Evolutionary conservation across 2,888 invertebrate species (phyloP).

Genomic region (Ophion slaviceki): DNA sequence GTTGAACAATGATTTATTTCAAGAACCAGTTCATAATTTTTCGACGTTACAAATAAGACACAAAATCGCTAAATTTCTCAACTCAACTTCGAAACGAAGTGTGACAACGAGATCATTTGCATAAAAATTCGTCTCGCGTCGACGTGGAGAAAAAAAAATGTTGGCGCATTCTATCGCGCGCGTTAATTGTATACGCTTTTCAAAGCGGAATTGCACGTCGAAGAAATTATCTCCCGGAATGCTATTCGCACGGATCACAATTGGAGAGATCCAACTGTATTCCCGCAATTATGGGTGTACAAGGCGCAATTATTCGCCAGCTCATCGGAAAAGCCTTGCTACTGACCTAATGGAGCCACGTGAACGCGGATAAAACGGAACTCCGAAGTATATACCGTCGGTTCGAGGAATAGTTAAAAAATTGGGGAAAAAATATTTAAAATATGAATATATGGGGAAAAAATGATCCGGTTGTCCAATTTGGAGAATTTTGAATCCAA

Average conservation of each 20-base stretch:
- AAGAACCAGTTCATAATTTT: no score
- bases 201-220: neutral
- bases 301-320: slow-evolving; percentile 18
- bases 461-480: neutral
- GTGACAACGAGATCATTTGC: neutral
- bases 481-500: neutral
- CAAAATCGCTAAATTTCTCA: neutral
- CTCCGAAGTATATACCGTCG: slow-evolving; percentile 23
- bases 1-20: no score
- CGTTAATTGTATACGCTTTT: slow-evolving; percentile 30
- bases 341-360: slow-evolving; percentile 19
- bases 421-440: neutral
- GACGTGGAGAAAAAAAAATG: neutral
- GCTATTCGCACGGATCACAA: slow-evolving; percentile 47
- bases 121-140: slow-evolving; percentile 27
- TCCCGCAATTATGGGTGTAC: slow-evolving; percentile 47
- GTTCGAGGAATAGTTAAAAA: neutral
- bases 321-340: slow-evolving; percentile 49
- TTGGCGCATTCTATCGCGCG: neutral
- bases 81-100: neutral
- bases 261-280: slow-evolving; percentile 54
- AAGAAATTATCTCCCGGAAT: slow-evolving; percentile 4
- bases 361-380: slow-evolving; percentile 16
- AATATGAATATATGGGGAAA: no score
- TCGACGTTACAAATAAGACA: no score